Evolutionary conservation across 2,888 invertebrate genomes (phyloP).

Genomic region (Notodromas monacha): DNA sequence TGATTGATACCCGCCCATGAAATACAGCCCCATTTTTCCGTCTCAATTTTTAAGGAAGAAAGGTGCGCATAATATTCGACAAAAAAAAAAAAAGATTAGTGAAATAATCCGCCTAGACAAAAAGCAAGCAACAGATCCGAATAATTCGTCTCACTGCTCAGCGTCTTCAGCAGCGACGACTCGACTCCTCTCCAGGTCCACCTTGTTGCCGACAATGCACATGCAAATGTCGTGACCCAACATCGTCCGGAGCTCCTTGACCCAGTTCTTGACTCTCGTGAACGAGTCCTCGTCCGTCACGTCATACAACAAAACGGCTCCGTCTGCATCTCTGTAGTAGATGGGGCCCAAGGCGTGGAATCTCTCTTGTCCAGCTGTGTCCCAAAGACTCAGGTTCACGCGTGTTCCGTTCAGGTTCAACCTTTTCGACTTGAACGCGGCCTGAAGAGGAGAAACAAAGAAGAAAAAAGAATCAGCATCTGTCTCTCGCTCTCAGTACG

Average conservation of each 20-base stretch:
- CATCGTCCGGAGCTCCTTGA: conserved; percentile 82
- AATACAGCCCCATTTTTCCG: too few species aligned
- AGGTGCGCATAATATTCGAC: too few species aligned
- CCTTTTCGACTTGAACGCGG: conserved; percentile 79
- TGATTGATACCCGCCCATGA: too few species aligned
- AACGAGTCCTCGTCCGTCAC: conserved; percentile 90
- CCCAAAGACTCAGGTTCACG: conserved; percentile 80
- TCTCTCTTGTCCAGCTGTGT: conserved; percentile 89
- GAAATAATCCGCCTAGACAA: too few species aligned
- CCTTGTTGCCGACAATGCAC: conserved; percentile 84
- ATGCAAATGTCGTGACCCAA: conserved; percentile 65
- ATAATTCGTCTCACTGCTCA: conserved; percentile 48
- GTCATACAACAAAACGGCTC: conserved; percentile 86
- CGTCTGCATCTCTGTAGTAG: conserved; percentile 86
- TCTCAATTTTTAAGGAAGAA: too few species aligned
- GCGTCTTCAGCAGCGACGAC: conserved; percentile 54
- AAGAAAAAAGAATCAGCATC: too few species aligned
- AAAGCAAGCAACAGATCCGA: too few species aligned
- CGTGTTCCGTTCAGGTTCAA: conserved; percentile 57
- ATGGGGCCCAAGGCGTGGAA: conserved; percentile 91
- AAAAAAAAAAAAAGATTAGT: too few species aligned
- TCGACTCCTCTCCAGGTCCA: conserved; percentile 67
- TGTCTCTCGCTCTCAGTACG: too few species aligned
- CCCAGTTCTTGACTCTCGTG: conserved; percentile 90
- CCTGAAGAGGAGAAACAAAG: conserved; percentile 26